Percentiles rank a stretch among this genome's conserved stretches.
Conservation (phyloP, 2,113 vertebrate species). For the Rhagologus leucostigma region DNA sequence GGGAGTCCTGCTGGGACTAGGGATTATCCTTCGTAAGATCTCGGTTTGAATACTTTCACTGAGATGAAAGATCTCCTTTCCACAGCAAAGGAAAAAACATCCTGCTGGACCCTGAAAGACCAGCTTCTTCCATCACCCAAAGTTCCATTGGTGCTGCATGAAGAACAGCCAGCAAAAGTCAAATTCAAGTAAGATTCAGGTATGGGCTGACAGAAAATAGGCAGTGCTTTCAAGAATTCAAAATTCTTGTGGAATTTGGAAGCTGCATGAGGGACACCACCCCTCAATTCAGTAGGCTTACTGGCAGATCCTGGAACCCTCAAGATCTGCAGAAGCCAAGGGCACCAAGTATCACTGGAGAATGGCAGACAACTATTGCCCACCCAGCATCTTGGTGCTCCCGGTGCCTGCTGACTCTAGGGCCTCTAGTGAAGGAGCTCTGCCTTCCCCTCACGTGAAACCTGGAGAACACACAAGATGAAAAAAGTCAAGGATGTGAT, state of each 20-base stretch:
- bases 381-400: accelerated
- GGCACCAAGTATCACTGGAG: neutral
- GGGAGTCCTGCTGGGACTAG: neutral
- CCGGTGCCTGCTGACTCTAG: neutral
- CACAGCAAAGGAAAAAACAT: neutral
- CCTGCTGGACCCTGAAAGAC: neutral
- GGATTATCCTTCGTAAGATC: neutral
- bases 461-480: neutral
- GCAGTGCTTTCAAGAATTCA: neutral
- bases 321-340: neutral
- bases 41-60: neutral
- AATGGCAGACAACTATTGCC: neutral
- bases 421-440: neutral
- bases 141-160: neutral
- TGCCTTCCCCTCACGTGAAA: neutral
- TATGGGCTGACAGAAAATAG: neutral
- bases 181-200: neutral
- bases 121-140: neutral
- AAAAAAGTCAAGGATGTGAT: neutral
- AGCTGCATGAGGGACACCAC: neutral
- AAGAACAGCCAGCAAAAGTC: neutral
- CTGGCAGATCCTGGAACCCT: neutral
- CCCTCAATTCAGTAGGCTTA: neutral
- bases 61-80: neutral
- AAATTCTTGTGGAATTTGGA: neutral